Conservation (phyloP, 2,888 invertebrate species). For the Cabera pusaria region DNA sequence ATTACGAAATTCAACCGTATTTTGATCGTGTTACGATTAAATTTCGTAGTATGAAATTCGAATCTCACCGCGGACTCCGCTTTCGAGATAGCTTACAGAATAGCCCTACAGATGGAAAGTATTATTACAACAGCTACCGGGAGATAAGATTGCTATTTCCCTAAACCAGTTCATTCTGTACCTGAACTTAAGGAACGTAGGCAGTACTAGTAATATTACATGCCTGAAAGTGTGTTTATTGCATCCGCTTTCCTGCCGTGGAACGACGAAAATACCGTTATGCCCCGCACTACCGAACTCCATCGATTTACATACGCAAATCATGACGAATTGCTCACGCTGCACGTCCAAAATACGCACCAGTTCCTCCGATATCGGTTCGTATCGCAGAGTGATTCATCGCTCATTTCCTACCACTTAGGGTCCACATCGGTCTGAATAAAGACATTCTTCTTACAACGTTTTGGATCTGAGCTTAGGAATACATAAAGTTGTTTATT, state of each 20-base stretch:
- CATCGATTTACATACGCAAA: constrained; percentile 81
- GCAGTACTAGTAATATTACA: constrained; percentile 51
- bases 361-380: constrained; percentile 40
- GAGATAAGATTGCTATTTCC: constrained; percentile 23
- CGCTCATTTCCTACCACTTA: constrained; percentile 33
- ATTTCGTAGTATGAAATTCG: no score
- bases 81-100: no score
- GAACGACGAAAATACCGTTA: constrained; percentile 81
- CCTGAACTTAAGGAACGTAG: constrained; percentile 48
- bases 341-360: constrained; percentile 66
- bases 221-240: constrained; percentile 78
- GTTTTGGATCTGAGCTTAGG: constrained; percentile 37
- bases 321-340: constrained; percentile 79
- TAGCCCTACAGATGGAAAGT: no score
- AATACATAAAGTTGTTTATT: no score
- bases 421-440: constrained; percentile 34
- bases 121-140: background rate
- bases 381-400: constrained; percentile 39
- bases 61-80: no score
- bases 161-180: constrained; percentile 38
- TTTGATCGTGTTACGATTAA: no score
- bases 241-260: constrained; percentile 79
- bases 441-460: constrained; percentile 41
- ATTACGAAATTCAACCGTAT: no score
- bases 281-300: constrained; percentile 73